A percentile compares a stretch with the other conserved stretches of the same genome.
These are phyloP conservation scores for Rhinogobio ventralis DNA, from an alignment of 2,797 vertebrate species.

Conservation along the genomic window DNA sequence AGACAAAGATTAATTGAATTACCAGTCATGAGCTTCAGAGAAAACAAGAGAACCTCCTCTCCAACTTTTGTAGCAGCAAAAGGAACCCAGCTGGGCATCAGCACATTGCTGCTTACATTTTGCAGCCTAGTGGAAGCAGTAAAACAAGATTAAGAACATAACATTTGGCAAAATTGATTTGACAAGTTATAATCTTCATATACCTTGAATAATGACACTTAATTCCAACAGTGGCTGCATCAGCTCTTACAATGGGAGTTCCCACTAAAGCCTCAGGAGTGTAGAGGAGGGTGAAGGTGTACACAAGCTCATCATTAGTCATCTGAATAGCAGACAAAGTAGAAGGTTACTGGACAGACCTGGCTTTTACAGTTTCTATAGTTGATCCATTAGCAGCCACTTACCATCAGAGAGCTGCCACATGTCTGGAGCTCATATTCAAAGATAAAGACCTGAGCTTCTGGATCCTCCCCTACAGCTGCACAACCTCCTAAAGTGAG, in stretches of 20 bases:
- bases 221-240: slow-evolving; percentile 62
- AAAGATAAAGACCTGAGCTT: slow-evolving; percentile 65
- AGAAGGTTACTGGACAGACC: not conserved
- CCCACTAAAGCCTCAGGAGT: slow-evolving; percentile 35
- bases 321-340: slow-evolving; percentile 58
- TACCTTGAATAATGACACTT: slow-evolving; percentile 72
- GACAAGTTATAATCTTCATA: not conserved
- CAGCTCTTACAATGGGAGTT: slow-evolving; percentile 66
- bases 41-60: slow-evolving; percentile 75
- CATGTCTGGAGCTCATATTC: slow-evolving; percentile 67
- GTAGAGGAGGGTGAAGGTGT: slow-evolving; percentile 70
- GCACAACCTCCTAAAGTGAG: slow-evolving; percentile 70
- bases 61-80: slow-evolving; percentile 67
- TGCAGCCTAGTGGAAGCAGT: slow-evolving; percentile 62
- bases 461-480: slow-evolving; percentile 46
- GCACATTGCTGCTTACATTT: slow-evolving; percentile 75
- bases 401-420: slow-evolving; percentile 65
- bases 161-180: not conserved
- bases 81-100: slow-evolving; percentile 72
- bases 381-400: not conserved
- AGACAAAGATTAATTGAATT: too few species aligned
- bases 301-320: slow-evolving; percentile 65
- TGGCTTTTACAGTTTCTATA: not conserved
- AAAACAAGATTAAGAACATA: not conserved
- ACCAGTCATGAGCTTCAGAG: slow-evolving; percentile 76